These are phyloP conservation scores for Phrixothrix hirtus DNA, from an alignment of 2,888 invertebrate species.

Conservation along the genomic window DNA sequence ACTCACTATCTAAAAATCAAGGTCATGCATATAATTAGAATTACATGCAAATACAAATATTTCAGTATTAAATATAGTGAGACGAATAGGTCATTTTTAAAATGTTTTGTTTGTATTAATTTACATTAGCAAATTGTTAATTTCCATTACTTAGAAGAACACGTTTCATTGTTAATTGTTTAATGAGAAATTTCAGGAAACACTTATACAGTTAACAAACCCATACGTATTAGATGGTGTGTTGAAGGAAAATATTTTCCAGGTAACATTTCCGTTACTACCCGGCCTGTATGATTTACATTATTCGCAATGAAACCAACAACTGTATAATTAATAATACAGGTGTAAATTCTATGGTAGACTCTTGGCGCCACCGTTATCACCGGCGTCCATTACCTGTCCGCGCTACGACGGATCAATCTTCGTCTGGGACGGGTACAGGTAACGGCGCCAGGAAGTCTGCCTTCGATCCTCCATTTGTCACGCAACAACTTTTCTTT, in stretches of 20 bases:
- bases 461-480: conserved; percentile 43
- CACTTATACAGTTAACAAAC: background rate
- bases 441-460: conserved; percentile 42
- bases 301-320: conserved; percentile 13
- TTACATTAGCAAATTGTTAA: background rate
- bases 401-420: conserved; percentile 39
- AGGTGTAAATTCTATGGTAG: conserved; percentile 17
- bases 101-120: background rate
- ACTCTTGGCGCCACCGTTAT: conserved; percentile 40
- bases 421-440: conserved; percentile 32
- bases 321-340: conserved; percentile 17
- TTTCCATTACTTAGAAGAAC: background rate
- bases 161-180: background rate
- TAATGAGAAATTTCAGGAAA: background rate
- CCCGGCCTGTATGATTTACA: conserved; percentile 1
- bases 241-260: conserved; percentile 2
- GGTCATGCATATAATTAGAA: too few relatives aligned
- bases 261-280: conserved; percentile 5
- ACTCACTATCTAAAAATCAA: too few relatives aligned
- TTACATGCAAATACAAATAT: too few relatives aligned
- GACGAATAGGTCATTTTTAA: too few relatives aligned
- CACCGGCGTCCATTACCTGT: conserved; percentile 41
- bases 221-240: background rate
- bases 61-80: too few relatives aligned
- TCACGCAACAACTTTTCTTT: conserved; percentile 36